These are phyloP conservation scores for Torymus auratus DNA, from an alignment of 2,888 invertebrate species.

Conservation along the genomic window DNA sequence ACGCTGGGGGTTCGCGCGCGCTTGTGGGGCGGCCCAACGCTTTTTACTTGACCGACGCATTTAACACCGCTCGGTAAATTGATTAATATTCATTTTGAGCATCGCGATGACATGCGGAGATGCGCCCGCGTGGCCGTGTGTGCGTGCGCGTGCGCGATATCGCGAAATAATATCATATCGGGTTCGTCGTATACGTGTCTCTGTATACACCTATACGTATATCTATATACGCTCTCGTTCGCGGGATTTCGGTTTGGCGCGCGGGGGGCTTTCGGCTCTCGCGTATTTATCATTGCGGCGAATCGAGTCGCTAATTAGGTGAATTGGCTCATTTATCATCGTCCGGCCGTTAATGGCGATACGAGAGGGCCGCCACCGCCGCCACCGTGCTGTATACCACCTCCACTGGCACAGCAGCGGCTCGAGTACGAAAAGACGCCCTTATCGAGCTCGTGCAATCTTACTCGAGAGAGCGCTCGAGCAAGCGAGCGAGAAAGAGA, in stretches of 20 bases:
- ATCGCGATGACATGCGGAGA: constrained; percentile 58
- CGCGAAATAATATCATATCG: constrained; percentile 27
- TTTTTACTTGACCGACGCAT: constrained; percentile 65
- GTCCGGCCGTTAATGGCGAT: constrained; percentile 57
- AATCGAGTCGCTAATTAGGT: constrained; percentile 60
- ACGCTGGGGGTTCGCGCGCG: not conserved
- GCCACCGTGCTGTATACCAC: not conserved
- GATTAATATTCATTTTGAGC: constrained; percentile 69
- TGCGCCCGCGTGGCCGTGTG: not conserved
- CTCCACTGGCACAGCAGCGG: constrained; percentile 8
- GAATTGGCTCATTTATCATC: constrained; percentile 61
- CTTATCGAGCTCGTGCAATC: constrained; percentile 54
- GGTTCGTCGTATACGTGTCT: not conserved
- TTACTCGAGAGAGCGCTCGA: constrained; percentile 32
- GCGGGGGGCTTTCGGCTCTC: constrained; percentile 1
- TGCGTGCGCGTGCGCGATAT: constrained; percentile 1
- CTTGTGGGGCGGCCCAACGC: constrained; percentile 42
- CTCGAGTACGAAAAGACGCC: constrained; percentile 57
- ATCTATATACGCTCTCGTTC: not conserved
- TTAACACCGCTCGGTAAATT: constrained; percentile 65
- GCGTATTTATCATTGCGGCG: constrained; percentile 56
- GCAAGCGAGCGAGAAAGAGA: constrained; percentile 23
- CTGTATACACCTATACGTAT: not conserved
- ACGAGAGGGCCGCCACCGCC: constrained; percentile 40
- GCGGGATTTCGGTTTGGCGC: constrained; percentile 31